These are phyloP conservation scores for Trichomalopsis sarcophagae DNA, from an alignment of 1,140 invertebrate species.

Conservation along the genomic window DNA sequence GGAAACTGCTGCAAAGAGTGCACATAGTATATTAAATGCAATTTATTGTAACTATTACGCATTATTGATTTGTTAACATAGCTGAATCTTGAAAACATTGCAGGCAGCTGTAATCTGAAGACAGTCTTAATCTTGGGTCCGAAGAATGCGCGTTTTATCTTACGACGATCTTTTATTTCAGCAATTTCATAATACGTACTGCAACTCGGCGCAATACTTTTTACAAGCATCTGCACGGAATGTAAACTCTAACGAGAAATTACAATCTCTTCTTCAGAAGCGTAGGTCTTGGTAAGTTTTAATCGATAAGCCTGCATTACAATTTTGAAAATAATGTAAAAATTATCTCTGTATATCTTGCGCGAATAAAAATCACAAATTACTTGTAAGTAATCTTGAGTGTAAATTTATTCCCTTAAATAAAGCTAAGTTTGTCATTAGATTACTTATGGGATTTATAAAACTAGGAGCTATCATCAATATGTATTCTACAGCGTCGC, in stretches of 20 bases:
- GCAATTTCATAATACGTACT: constrained; percentile 39
- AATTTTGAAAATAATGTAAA: constrained; percentile 36
- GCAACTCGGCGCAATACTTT: constrained; percentile 14
- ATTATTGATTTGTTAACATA: constrained; percentile 20
- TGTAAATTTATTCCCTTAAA: constrained; percentile 10
- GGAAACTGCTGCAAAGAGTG: constrained; percentile 26
- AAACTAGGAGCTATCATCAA: constrained; percentile 5
- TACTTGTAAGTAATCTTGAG: constrained; percentile 36
- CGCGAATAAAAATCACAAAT: constrained; percentile 39
- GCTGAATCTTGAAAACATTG: constrained; percentile 37
- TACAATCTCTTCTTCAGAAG: constrained; percentile 32
- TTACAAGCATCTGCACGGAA: constrained; percentile 21
- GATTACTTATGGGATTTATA: constrained; percentile 21
- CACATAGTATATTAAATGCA: constrained; percentile 34
- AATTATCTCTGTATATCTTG: constrained; percentile 30
- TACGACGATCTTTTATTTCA: constrained; percentile 22
- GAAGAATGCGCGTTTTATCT: constrained; percentile 3
- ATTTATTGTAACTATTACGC: constrained; percentile 19
- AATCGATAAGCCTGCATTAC: constrained; percentile 28
- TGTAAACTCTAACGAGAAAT: constrained; percentile 21
- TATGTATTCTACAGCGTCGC: constrained; percentile 29
- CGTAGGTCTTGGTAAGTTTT: not conserved
- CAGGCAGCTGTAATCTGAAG: constrained; percentile 28
- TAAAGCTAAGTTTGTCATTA: constrained; percentile 22
- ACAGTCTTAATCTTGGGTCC: constrained; percentile 44